These are phyloP conservation scores for Ormyrus rosae DNA, from an alignment of 2,888 invertebrate species.

Conservation along the genomic window DNA sequence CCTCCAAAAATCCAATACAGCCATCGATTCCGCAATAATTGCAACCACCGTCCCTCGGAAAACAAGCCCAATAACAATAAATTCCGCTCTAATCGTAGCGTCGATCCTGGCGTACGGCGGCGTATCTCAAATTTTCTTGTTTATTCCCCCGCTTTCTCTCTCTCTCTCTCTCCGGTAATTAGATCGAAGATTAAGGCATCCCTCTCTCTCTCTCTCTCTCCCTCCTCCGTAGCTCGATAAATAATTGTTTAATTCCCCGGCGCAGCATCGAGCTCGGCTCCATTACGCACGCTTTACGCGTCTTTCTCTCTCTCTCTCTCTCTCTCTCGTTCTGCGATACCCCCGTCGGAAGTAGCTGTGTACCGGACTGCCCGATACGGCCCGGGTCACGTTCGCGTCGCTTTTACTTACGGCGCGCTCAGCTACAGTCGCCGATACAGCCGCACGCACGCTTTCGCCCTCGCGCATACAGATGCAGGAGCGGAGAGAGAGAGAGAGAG, in stretches of 20 bases:
- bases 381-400: conserved; percentile 20
- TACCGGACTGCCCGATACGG: conserved; percentile 9
- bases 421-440: too few species aligned
- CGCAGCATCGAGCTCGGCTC: neutral
- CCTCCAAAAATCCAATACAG: neutral
- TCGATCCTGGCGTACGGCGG: neutral
- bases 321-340: neutral
- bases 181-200: conserved; percentile 22
- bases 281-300: conserved; percentile 38
- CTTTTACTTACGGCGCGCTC: too few species aligned
- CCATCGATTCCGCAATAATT: neutral
- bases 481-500: neutral
- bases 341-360: neutral
- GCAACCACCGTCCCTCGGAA: neutral
- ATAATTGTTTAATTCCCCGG: conserved; percentile 31
- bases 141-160: neutral
- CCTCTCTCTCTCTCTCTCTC: neutral
- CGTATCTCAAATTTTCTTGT: conserved; percentile 20
- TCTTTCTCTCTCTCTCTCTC: neutral
- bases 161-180: conserved; percentile 4
- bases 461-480: neutral
- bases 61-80: neutral
- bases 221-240: conserved; percentile 3
- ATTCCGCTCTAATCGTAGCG: neutral
- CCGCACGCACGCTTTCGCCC: neutral